A percentile compares a stretch with the other conserved stretches of the same genome.
These are phyloP conservation scores for Amia ocellicauda DNA, from an alignment of 2,113 vertebrate species.

Conservation along the genomic window DNA sequence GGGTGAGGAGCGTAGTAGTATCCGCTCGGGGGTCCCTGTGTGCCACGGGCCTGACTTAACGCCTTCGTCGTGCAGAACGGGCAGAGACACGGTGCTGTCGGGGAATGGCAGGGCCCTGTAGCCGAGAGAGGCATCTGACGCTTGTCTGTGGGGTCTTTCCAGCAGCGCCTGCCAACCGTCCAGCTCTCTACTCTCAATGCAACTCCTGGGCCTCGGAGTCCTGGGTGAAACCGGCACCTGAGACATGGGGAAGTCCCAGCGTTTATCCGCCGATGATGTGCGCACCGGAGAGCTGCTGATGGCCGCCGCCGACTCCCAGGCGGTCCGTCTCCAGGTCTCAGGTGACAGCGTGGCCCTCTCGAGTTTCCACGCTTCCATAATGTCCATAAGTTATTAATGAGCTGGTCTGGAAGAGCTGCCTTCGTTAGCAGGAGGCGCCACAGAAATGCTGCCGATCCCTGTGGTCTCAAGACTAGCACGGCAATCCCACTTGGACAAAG, in stretches of 20 bases:
- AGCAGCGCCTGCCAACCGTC: conserved; percentile 57
- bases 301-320: conserved; percentile 47
- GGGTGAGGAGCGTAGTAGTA: neutral
- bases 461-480: neutral
- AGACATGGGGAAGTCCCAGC: conserved; percentile 40
- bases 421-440: conserved; percentile 19
- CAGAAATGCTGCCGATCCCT: conserved; percentile 29
- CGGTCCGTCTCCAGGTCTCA: conserved; percentile 36
- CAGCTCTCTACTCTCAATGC: conserved; percentile 50
- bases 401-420: conserved; percentile 24
- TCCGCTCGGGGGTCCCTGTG: conserved; percentile 9
- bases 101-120: conserved; percentile 26
- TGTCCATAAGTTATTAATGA: conserved; percentile 36
- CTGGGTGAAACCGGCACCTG: conserved; percentile 29
- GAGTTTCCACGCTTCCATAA: conserved; percentile 42
- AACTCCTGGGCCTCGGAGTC: conserved; percentile 51
- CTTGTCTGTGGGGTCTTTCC: conserved; percentile 36
- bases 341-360: conserved; percentile 43
- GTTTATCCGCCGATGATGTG: conserved; percentile 56
- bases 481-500: too few species aligned
- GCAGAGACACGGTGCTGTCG: conserved; percentile 39
- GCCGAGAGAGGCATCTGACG: conserved; percentile 2
- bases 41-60: neutral
- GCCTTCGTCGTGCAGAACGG: conserved; percentile 30
- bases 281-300: conserved; percentile 35